Conservation (phyloP, 1,140 invertebrate species). For the Drosophila lacteicornis region DNA sequence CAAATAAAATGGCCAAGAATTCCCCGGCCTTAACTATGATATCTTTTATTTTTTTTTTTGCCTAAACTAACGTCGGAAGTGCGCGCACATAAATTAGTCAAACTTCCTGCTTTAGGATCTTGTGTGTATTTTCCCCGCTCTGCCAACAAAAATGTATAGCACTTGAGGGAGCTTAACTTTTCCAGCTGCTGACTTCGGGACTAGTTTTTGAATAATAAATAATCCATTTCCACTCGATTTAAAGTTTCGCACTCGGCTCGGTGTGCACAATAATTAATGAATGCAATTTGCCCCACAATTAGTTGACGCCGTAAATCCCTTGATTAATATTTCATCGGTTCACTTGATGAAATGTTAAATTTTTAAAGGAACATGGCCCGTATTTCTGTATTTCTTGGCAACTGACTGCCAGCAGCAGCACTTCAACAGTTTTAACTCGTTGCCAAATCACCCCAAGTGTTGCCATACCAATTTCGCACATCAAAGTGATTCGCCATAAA, state of each 20-base stretch:
- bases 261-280: conserved; percentile 49
- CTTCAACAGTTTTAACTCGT: conserved; percentile 28
- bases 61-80: conserved; percentile 37
- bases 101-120: neutral
- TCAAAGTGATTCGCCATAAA: conserved; percentile 30
- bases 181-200: neutral
- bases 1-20: conserved; percentile 47
- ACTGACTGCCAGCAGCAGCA: conserved; percentile 7
- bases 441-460: neutral
- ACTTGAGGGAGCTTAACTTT: neutral
- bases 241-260: neutral
- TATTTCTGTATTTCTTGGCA: conserved; percentile 11
- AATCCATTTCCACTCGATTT: neutral
- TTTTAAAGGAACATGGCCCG: conserved; percentile 1
- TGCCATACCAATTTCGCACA: conserved; percentile 33
- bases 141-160: neutral
- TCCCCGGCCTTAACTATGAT: conserved; percentile 9
- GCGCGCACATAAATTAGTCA: conserved; percentile 57
- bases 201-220: conserved; percentile 35
- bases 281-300: conserved; percentile 34
- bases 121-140: conserved; percentile 1
- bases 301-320: neutral
- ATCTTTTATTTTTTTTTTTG: conserved; percentile 13
- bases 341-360: neutral
- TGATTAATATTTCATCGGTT: conserved; percentile 22